Evolutionary conservation across 2,888 invertebrate genomes (phyloP).

Genomic region (Diaprepes abbreviatus): DNA sequence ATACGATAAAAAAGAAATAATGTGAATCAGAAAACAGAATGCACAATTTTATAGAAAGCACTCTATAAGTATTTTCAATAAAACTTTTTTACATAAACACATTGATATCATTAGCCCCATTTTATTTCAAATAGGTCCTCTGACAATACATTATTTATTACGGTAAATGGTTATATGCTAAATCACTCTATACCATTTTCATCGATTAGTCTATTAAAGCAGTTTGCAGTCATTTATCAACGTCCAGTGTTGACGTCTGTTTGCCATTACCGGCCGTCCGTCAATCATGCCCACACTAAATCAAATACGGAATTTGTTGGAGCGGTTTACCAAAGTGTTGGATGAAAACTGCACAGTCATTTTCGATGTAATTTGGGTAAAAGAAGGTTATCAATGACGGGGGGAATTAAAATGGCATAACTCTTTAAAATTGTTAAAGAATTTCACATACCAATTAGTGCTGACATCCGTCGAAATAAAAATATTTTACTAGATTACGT

Average conservation of each 20-base stretch:
- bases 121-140: too few species aligned
- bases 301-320: slow-evolving; percentile 13
- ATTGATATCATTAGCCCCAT: too few species aligned
- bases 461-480: too few species aligned
- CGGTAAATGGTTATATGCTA: neutral
- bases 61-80: too few species aligned
- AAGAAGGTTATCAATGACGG: neutral
- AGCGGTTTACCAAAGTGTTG: slow-evolving; percentile 16
- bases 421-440: too few species aligned
- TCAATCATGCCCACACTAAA: slow-evolving; percentile 19
- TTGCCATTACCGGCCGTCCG: slow-evolving; percentile 20
- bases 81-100: too few species aligned
- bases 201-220: slow-evolving; percentile 11
- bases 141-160: neutral
- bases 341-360: slow-evolving; percentile 6
- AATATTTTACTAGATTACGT: too few species aligned
- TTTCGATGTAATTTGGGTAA: slow-evolving; percentile 6
- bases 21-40: too few species aligned
- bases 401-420: neutral
- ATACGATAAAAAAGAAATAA: too few species aligned
- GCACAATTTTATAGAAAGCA: too few species aligned
- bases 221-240: slow-evolving; percentile 8
- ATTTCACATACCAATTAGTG: too few species aligned
- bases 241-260: slow-evolving; percentile 16
- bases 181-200: slow-evolving; percentile 3